These are phyloP conservation scores for Prunella himalayana DNA, from an alignment of 2,113 vertebrate genomes.

Conservation along the genomic window DNA sequence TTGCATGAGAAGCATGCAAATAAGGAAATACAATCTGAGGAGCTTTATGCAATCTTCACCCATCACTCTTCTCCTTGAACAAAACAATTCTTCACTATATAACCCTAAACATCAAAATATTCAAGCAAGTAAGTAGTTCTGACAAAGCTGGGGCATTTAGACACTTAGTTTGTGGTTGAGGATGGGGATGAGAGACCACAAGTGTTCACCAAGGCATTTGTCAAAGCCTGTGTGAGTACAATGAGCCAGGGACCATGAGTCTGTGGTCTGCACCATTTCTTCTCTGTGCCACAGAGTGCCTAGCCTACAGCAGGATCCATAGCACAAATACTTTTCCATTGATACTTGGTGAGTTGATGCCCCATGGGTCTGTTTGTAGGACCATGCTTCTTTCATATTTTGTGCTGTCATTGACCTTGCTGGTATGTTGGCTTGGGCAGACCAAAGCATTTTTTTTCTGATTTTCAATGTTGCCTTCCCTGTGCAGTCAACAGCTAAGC, in stretches of 20 bases:
- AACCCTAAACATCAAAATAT: not conserved
- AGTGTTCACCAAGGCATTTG: not conserved
- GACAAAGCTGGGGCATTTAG: not conserved
- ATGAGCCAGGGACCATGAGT: not conserved
- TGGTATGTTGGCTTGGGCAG: rapidly evolving
- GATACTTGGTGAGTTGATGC: not conserved
- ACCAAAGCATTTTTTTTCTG: not conserved
- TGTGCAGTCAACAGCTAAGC: not conserved
- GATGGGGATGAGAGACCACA: not conserved
- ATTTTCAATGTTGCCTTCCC: not conserved
- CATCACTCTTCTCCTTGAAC: not conserved
- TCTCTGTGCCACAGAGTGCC: not conserved
- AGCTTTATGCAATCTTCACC: not conserved
- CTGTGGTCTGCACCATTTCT: not conserved
- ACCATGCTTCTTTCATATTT: not conserved
- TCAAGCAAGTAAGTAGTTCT: not conserved
- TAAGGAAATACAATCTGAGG: not conserved
- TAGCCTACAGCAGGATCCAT: not conserved
- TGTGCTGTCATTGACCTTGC: not conserved
- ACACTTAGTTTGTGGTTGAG: not conserved
- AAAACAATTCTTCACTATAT: not conserved
- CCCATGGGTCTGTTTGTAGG: not conserved
- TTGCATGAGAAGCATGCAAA: not conserved
- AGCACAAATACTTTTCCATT: rapidly evolving
- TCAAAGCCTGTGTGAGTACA: not conserved